Conservation (phyloP, 1,140 invertebrate species). For the Drosophila pectinifera region DNA sequence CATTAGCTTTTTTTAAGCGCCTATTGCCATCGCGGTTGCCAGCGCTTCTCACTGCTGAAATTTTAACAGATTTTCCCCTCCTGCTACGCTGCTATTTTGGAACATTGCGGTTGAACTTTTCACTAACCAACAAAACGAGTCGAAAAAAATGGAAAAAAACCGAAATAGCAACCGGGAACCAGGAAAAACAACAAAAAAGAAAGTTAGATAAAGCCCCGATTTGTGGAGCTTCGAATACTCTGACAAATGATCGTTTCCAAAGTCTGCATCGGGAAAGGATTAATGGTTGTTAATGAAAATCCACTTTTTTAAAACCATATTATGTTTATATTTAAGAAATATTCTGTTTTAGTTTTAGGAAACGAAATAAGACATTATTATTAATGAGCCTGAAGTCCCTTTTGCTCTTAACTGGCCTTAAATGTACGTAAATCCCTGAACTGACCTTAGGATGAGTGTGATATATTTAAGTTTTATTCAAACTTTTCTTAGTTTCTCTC, state of each 20-base stretch:
- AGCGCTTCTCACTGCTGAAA: conserved; percentile 51
- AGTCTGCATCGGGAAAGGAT: not conserved
- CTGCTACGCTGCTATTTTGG: conserved; percentile 54
- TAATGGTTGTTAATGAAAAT: not conserved
- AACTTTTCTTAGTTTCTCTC: too few relatives aligned
- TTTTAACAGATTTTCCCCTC: conserved; percentile 77
- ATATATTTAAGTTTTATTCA: too few relatives aligned
- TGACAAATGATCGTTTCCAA: not conserved
- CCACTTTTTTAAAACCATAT: too few relatives aligned
- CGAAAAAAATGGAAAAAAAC: conserved; percentile 15
- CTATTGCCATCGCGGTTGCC: conserved; percentile 61
- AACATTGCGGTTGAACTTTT: conserved; percentile 68
- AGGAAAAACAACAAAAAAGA: not conserved
- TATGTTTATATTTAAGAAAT: too few relatives aligned
- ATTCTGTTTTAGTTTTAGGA: too few relatives aligned
- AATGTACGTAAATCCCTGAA: too few relatives aligned
- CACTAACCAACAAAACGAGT: conserved; percentile 25
- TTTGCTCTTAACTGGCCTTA: too few relatives aligned
- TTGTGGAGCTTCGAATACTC: not conserved
- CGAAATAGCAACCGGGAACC: not conserved
- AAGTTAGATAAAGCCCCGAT: not conserved
- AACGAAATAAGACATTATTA: too few relatives aligned
- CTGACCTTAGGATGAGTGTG: too few relatives aligned
- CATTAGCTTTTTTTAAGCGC: conserved; percentile 80
- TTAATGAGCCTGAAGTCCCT: too few relatives aligned